Base-by-base conservation (phyloP, 2,888 invertebrate genomes). In the Meganola albula region DNA sequence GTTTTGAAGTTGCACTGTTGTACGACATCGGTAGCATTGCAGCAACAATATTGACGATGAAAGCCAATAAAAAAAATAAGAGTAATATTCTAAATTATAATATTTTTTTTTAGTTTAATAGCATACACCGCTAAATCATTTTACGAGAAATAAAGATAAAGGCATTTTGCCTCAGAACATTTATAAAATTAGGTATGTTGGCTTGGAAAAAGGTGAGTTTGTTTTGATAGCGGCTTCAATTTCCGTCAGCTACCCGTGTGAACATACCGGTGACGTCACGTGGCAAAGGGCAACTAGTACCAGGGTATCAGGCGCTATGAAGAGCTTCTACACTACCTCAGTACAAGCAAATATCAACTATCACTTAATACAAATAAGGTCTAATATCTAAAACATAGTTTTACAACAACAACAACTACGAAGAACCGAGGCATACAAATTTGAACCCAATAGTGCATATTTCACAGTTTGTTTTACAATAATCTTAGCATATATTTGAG, bases 281-380 rank as follows among this genome's bases (percentile, higher is more conserved):
- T 74, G 75, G 60, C 60, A 74, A 75, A 73, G 76, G 74, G 71
- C 74, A 74, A 54, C 45, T 32, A 34, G 37, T 68, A 82, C 77
- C 55, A 80, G 73, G 78, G 41, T 12, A 47, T 4, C 64, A 78
- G 63, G 51, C 63, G 13, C 22, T 13, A 32, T 30, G 24, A 56
- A 41, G 63, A 72, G 58, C 25, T 49, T 16, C 22, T 34, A 13
- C 27, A 42, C 13, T 8, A 14, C 31, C 13, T 10, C 29, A 20
- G 7, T 5, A 10, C 43, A 43, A 5, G 27, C 44, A 24, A 40
- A 4, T 28, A 31, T 23, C 6, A 37, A 20, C 27, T 25, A 38
- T 44, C 30, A 1, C 3, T 4, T 3, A 3, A 10, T 1, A 2
- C 1, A 1, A n/a, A 7, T 13, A 44, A 38, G 32, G 44, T 42